Base-by-base conservation (phyloP, 2,113 vertebrate species). In the Amphilophus citrinellus region DNA sequence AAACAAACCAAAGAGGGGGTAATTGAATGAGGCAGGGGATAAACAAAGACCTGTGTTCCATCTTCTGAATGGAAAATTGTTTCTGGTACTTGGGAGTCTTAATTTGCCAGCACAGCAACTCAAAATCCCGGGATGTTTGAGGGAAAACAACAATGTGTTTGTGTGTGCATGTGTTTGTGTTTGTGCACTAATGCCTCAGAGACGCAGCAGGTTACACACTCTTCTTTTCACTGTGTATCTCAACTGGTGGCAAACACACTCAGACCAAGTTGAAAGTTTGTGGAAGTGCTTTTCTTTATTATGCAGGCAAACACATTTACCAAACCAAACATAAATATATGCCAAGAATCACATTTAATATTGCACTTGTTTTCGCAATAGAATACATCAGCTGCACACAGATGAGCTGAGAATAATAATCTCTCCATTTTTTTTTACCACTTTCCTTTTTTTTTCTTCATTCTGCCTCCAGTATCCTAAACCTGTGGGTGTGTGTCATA, bases 1-100 rank as follows among this genome's bases (percentile, higher is more conserved):
- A 94, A 95, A 93, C 89, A 94, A 96, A 94, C 92, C 82, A 86
- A 91, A 91, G 84, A 87, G 87, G 68, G 86, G 86, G 66, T 95
- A 95, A 95, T 95, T 94, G 91, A 93, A 95, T 93, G 82, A 90
- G 85, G 91, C 81, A 30, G 65, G 91, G 88, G 92, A 94, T 94
- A 96, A 95, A 95, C 94, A 95, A 76, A 92, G 86, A 86, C 61
- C 79, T 83, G 88, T 90, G 89, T 89, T 93, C 90, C 79, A 77
- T 91, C 90, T 80, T 84, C 89, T 76, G 88, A 86, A 84, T 62
- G 81, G 84, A 92, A 92, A 94, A 94, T 92, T 91, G 84, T 87
- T 94, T 92, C 86, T 81, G 85, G 27, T 89, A 62, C 89, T 94
- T 89, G 84, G 81, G 85, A 89, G 88, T 90, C 44, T 77, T 82